Base-by-base conservation (phyloP, 2,797 vertebrate species). In the Pampus argenteus region DNA sequence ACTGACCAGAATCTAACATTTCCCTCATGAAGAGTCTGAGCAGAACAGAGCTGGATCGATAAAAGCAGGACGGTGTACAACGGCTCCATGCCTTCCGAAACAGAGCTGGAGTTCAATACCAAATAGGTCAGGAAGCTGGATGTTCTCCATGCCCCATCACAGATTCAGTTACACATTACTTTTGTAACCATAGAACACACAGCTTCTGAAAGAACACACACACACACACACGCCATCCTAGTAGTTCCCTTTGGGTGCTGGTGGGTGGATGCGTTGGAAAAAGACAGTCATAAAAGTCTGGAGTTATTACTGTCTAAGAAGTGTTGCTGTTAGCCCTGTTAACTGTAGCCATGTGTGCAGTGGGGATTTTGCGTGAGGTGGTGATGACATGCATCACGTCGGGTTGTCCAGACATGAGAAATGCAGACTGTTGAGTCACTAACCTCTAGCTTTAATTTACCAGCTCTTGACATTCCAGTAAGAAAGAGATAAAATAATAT, bases 141-240 rank as follows among this genome's bases (percentile, higher is more conserved):
- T n/a, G 15, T 52, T 44, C 28, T 76, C 71, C 57, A 70, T 63
- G 67, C 29, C 25, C 63, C 22, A 61, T 80, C 56, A 57, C 48
- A 86, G 75, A 82, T 87, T 74, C 70, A 70, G 70, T 83, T 81
- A 76, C 87, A 80, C 64, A 26, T 78, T 62, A 54, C 72, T 71
- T 80, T 70, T 58, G 62, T 81, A 73, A 82, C 78, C 48, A 67
- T 49, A 76, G 76, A 80, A 59, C 61, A 52, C 56, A 60, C 28
- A 23, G 6, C 47, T 9, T 61, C 15, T 9, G 31, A 64, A 11
- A 22, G 23, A 58, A 60, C 23, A 31, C 34, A 45, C 36, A 31
- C 17, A 76, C 55, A 49, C 45, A 20, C 17, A 76, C 55, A 49
- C 45, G 18, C 20, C 18, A 17, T 65, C 7, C 6, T 36, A 18